Evolutionary conservation across 1,140 invertebrate species (phyloP).

Genomic region (Choristoneura fumiferana): DNA sequence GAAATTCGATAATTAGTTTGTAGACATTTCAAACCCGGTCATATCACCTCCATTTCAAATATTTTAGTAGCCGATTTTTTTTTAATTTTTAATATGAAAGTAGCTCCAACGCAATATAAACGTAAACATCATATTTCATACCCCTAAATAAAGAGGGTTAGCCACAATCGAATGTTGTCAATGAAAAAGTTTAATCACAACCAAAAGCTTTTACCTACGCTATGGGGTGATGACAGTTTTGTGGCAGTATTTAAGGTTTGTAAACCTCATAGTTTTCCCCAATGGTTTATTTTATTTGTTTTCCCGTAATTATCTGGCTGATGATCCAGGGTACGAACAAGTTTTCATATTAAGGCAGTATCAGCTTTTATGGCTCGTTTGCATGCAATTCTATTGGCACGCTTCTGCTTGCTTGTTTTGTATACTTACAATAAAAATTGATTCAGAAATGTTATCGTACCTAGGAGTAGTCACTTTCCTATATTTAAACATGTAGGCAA

Average conservation of each 20-base stretch:
- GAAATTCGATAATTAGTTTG: no score
- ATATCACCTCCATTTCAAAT: no score
- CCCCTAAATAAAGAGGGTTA: conserved; percentile 10
- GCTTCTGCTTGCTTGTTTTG: conserved; percentile 3
- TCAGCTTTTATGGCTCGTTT: conserved; percentile 64
- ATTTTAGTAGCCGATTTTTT: no score
- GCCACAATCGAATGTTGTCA: conserved; percentile 1
- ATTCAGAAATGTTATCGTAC: neutral
- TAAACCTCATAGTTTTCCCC: conserved; percentile 20
- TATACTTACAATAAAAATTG: conserved; percentile 5
- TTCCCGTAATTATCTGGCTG: conserved; percentile 46
- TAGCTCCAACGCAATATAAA: no score
- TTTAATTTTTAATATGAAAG: no score
- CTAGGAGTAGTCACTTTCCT: no score
- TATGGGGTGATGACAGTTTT: conserved; percentile 8
- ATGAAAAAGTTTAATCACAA: conserved; percentile 16
- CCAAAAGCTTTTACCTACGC: conserved; percentile 6
- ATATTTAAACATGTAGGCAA: no score
- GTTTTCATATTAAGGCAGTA: conserved; percentile 56
- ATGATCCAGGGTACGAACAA: conserved; percentile 54
- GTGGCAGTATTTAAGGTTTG: neutral
- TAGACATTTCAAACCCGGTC: no score
- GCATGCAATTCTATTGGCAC: conserved; percentile 47
- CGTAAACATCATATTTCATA: neutral
- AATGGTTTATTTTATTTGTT: conserved; percentile 32